These are phyloP conservation scores for Passer domesticus DNA, from an alignment of 2,113 vertebrate species.

Conservation along the genomic window DNA sequence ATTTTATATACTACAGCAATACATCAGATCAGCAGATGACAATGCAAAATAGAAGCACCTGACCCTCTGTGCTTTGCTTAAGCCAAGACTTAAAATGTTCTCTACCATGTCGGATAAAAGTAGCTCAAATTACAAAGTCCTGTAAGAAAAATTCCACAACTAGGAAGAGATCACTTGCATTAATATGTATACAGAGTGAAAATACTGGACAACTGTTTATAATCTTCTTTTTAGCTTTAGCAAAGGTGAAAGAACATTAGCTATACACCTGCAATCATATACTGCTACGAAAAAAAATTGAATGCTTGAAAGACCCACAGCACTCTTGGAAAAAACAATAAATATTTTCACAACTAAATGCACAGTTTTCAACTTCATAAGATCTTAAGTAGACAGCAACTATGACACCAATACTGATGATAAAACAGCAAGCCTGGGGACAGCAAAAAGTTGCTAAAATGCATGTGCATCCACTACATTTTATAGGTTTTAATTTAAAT, in stretches of 20 bases:
- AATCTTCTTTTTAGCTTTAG: not conserved
- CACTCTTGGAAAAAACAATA: not conserved
- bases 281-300: not conserved
- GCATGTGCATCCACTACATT: not conserved
- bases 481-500: not conserved
- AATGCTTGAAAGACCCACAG: rapidly evolving
- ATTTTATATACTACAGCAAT: not conserved
- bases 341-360: not conserved
- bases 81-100: not conserved
- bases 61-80: not conserved
- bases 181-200: not conserved
- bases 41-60: not conserved
- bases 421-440: not conserved
- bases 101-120: not conserved
- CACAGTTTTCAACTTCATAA: not conserved
- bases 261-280: not conserved
- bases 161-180: not conserved
- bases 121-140: not conserved
- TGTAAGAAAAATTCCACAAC: not conserved
- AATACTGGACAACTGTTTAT: not conserved
- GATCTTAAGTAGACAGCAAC: not conserved
- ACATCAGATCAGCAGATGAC: not conserved
- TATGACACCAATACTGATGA: not conserved
- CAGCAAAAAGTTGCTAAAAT: not conserved
- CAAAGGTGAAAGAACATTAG: not conserved